Base-by-base conservation (phyloP, 2,797 vertebrate species). In the Echeneis naucrates region DNA sequence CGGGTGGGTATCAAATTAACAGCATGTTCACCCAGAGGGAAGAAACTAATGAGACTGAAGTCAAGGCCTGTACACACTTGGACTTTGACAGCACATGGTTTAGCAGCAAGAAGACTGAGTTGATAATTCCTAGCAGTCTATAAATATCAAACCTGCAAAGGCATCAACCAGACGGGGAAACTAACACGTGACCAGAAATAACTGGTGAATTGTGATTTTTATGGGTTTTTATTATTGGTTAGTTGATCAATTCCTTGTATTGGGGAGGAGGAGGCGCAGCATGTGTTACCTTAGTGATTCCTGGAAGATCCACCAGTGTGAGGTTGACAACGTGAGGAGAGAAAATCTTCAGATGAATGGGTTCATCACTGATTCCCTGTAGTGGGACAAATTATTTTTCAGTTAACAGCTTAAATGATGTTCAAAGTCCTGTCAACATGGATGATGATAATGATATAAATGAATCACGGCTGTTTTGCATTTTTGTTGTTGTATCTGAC, bases 261-360 rank as follows among this genome's bases (percentile, higher is more conserved):
- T 10, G 0, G 5, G 35, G 45, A 44, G 50, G 0, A 12, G 45
- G 56, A 56, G 52, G 69, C 26, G 16, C 8, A 23, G 72, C 37
- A 3, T 24, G 62, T 0, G 26, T 83, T 94, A 99, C 98, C 97
- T 99, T 99, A 57, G 98, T 99, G 92, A 99, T 98, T 87, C 98
- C 98, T 47, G 98, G 98, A 85, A 99, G 95, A 89, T 99, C 98
- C 90, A 99, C 98, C 82, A 99, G 95, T 1, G 98, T 99, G 89
- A 99, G 94, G 91, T 99, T 99, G 85, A 99, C 97, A 44, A 99
- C 97, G 40, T 98, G 95, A 51, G 98, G 95, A 35, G 98, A 99
- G 92, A 99, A 99, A 85, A 99, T 97, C 92, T 98, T 99, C 77
- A 99, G 94, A 80, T 99, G 98, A 87, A 99, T 99, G 12, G 98